Evolutionary conservation across 1,140 invertebrate species (phyloP).

Genomic region (Heliconius hewitsoni): DNA sequence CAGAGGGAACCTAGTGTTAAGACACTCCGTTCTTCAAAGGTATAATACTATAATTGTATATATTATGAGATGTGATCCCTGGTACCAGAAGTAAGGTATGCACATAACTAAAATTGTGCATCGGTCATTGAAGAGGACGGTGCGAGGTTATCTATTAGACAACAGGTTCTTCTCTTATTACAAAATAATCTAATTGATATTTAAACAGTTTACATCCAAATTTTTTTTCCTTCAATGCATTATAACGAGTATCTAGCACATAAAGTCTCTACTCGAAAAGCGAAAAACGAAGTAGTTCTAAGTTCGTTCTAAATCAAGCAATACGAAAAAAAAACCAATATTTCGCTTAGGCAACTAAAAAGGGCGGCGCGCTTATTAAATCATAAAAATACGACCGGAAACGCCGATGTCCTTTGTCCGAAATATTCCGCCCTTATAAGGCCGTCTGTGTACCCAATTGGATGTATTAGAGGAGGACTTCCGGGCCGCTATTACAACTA

Average conservation of each 20-base stretch:
- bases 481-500: slow-evolving; percentile 30
- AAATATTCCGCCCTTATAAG: slow-evolving; percentile 38
- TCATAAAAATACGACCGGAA: slow-evolving; percentile 19
- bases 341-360: not conserved
- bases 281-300: too few species aligned
- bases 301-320: too few species aligned
- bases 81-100: not conserved
- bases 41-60: too few species aligned
- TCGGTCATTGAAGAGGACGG: not conserved
- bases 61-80: too few species aligned
- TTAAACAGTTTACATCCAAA: not conserved
- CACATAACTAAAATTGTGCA: not conserved
- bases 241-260: too few species aligned
- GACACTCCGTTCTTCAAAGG: too few species aligned
- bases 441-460: slow-evolving; percentile 36
- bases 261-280: too few species aligned
- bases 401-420: slow-evolving; percentile 34
- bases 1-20: too few species aligned
- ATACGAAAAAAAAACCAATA: not conserved
- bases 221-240: too few species aligned
- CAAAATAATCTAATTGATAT: not conserved
- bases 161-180: not conserved
- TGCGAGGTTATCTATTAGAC: not conserved
- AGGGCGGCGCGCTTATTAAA: slow-evolving; percentile 16
- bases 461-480: slow-evolving; percentile 36